Conservation (phyloP, 2,797 vertebrate species). For the Pogoniulus pusillus region DNA sequence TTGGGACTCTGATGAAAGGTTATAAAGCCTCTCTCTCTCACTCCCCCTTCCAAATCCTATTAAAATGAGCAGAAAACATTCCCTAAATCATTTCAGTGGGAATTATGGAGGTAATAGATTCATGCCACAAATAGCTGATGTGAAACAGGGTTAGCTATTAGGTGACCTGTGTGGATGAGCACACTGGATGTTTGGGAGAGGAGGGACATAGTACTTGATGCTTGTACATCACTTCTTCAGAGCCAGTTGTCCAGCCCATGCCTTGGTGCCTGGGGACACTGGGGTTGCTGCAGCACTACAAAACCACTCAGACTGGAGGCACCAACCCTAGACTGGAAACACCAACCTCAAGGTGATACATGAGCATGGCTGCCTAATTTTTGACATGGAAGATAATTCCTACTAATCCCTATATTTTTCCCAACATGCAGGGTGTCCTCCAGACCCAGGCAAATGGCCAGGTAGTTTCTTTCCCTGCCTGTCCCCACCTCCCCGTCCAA, state of each 20-base stretch:
- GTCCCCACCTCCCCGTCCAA: neutral
- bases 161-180: neutral
- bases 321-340: neutral
- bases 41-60: neutral
- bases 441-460: neutral
- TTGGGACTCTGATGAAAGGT: neutral
- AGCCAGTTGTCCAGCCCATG: neutral
- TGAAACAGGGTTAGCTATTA: neutral
- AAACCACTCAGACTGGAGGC: neutral
- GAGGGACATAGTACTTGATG: neutral
- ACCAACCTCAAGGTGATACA: too few relatives aligned
- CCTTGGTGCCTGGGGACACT: neutral
- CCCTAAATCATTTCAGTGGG: neutral
- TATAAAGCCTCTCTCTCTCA: neutral
- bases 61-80: neutral
- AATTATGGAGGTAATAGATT: neutral
- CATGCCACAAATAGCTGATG: neutral
- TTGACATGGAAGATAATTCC: neutral
- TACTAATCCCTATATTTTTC: neutral
- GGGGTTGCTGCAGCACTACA: neutral
- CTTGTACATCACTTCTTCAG: neutral
- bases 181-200: rapidly evolving
- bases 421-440: neutral
- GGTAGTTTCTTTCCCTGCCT: neutral
- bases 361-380: neutral